Evolutionary conservation across 2,888 invertebrate species (phyloP).

Genomic region (Phytoseiulus persimilis): DNA sequence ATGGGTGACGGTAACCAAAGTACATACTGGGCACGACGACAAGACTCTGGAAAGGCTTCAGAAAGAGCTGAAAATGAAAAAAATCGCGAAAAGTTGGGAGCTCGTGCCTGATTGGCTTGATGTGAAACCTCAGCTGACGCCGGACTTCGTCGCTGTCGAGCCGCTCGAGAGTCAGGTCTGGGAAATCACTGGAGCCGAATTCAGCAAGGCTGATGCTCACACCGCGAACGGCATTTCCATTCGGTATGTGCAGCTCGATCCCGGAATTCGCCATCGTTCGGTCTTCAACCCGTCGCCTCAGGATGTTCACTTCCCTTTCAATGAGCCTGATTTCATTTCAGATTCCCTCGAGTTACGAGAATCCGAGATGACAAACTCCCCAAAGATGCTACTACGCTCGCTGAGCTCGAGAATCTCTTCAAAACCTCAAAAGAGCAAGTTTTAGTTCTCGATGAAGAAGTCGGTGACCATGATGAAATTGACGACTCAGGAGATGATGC

Average conservation of each 20-base stretch:
- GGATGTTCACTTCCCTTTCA: neutral
- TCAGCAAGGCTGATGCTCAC: conserved; percentile 60
- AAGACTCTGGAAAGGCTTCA: conserved; percentile 67
- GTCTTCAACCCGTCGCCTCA: neutral
- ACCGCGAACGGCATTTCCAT: conserved; percentile 89
- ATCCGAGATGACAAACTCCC: conserved; percentile 75
- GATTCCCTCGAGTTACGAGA: conserved; percentile 69
- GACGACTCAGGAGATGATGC: neutral
- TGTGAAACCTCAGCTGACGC: conserved; percentile 72
- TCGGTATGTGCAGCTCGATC: conserved; percentile 53
- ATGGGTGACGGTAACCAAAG: conserved; percentile 86
- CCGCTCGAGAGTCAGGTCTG: conserved; percentile 71
- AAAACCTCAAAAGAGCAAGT: conserved; percentile 60
- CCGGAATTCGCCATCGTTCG: neutral
- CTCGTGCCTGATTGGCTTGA: conserved; percentile 68
- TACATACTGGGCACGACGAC: conserved; percentile 70
- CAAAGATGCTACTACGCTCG: conserved; percentile 69
- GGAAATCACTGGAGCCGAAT: conserved; percentile 76
- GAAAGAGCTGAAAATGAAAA: conserved; percentile 63
- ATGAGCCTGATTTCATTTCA: neutral
- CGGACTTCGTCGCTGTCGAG: conserved; percentile 76
- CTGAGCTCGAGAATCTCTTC: conserved; percentile 63
- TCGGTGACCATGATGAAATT: conserved; percentile 8
- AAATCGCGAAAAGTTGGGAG: conserved; percentile 60
- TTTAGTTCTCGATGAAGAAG: conserved; percentile 41